These are phyloP conservation scores for Calonectris borealis DNA, from an alignment of 2,113 vertebrate genomes.

Conservation along the genomic window DNA sequence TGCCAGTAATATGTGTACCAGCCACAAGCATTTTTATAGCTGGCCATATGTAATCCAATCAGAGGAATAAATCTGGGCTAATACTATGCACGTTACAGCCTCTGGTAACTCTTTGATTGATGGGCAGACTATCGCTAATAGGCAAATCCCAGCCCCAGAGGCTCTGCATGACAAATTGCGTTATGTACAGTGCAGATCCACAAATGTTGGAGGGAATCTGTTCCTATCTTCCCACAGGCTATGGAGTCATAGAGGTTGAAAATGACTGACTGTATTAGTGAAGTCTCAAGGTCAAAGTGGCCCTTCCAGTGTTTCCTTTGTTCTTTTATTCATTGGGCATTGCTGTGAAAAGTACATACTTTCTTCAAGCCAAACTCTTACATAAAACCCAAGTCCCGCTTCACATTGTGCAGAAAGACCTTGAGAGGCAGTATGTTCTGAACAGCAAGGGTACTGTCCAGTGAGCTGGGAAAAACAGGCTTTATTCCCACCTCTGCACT, in stretches of 20 bases:
- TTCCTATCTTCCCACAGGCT: neutral
- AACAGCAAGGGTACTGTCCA: neutral
- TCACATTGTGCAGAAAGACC: neutral
- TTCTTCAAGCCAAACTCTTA: neutral
- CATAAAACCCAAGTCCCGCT: rapidly evolving
- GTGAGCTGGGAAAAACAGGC: neutral
- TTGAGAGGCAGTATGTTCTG: neutral
- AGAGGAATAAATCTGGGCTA: neutral
- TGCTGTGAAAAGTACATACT: neutral
- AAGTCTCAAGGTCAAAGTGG: neutral
- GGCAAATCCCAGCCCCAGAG: neutral
- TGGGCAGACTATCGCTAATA: neutral
- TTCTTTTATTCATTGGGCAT: neutral
- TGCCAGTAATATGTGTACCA: neutral
- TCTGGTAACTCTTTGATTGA: neutral
- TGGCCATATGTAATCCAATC: neutral
- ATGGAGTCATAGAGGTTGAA: neutral
- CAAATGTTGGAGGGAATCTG: neutral
- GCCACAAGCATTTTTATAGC: constrained; percentile 17
- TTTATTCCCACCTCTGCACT: neutral
- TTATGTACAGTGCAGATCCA: neutral
- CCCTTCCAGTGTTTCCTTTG: neutral
- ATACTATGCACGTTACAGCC: neutral
- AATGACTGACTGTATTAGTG: neutral
- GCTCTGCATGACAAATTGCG: neutral